Evolutionary conservation across 2,113 vertebrate genomes (phyloP).

Genomic region (Xenopus borealis): DNA sequence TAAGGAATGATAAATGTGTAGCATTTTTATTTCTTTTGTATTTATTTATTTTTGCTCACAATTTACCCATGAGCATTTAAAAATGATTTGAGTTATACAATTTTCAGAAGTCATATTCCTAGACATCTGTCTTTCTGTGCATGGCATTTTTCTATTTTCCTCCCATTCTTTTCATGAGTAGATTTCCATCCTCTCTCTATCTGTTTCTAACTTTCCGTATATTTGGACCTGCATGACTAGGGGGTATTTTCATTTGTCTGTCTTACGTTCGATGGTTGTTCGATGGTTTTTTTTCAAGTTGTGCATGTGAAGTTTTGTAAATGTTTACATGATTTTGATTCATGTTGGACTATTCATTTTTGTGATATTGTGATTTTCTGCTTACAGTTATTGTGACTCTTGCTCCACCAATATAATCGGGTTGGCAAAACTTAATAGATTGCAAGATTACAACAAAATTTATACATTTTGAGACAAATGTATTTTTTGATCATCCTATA

Average conservation of each 20-base stretch:
- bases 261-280: slow-evolving; percentile 60
- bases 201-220: slow-evolving; percentile 57
- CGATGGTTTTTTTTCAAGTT: slow-evolving; percentile 49
- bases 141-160: slow-evolving; percentile 67
- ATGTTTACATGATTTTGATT: slow-evolving; percentile 34
- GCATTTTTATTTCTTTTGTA: slow-evolving; percentile 44
- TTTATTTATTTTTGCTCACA: slow-evolving; percentile 29
- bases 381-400: too few species aligned
- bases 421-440: too few species aligned
- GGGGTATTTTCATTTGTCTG: slow-evolving; percentile 63
- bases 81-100: slow-evolving; percentile 48
- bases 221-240: slow-evolving; percentile 73
- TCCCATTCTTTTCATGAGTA: slow-evolving; percentile 32
- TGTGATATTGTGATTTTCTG: too few species aligned
- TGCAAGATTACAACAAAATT: too few species aligned
- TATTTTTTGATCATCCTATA: too few species aligned
- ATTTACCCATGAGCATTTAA: slow-evolving; percentile 23
- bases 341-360: slow-evolving; percentile 2
- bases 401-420: too few species aligned
- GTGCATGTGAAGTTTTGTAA: slow-evolving; percentile 70
- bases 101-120: slow-evolving; percentile 73
- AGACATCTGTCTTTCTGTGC: slow-evolving; percentile 81
- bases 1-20: slow-evolving; percentile 44
- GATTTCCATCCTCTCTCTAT: slow-evolving; percentile 63
- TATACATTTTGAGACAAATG: too few species aligned